Base-by-base conservation (phyloP, 2,888 invertebrate species). In the Ptychoptera albimana region DNA sequence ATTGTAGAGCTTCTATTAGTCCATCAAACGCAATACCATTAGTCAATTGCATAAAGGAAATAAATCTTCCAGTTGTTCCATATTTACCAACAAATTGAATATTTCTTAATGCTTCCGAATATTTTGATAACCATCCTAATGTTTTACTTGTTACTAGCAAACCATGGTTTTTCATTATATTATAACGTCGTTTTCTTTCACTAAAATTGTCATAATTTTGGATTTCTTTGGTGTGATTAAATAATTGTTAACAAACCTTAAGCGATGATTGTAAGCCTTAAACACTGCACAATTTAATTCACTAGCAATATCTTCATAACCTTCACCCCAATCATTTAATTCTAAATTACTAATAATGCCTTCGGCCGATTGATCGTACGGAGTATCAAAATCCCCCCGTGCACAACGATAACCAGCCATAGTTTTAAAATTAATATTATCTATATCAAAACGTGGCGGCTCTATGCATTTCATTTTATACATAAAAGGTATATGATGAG, bases 321-420 rank as follows among this genome's bases (percentile, higher is more conserved):
- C 58, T 49, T 75, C 72, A 45, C 66, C 66, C 0, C 66, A 60
- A 44, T 72, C 70, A 48, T 67, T 66, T 43, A 52, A 32, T 52
- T 57, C 56, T 37, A 66, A 66, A 50, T 53, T 64, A 56, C 67
- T 65, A 46, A 82, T 66, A 38, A 84, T 67, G 48, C 73, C 71
- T 60, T 92, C 91, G 0, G 88, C 86, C 55, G 79, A 79, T 48
- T 83, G 75, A 59, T 89, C 87, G 57, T 80, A 83, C 50, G 88
- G 88, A 0, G 78, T 69, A 54, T 82, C 82, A 63, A 92, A 92
- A 57, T 91, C 91, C 1, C 87, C 83, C 47, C 91, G 71, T 6
- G 82, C 82, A 14, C 88, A 77, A 59, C 84, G 83, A 58, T 91
- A 92, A 0, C 89, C 89, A 0, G 85, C 83, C 54, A 85, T 71